A percentile compares a stretch with the other conserved stretches of the same genome.
These are phyloP conservation scores for Orientallactaga bullata DNA, from an alignment of 2,113 vertebrate genomes.

Conservation along the genomic window DNA sequence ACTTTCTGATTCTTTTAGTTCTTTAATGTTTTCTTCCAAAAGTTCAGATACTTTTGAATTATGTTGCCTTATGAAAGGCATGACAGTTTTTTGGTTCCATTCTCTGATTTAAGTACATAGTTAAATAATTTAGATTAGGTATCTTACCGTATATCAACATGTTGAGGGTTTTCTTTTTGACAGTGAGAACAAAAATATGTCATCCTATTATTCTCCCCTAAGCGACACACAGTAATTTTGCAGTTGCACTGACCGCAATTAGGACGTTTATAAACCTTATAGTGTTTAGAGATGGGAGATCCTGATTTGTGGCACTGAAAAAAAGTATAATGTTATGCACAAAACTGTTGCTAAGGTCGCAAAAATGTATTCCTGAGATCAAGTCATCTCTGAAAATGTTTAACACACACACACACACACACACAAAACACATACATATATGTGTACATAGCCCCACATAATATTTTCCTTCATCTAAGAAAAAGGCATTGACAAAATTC, in stretches of 20 bases:
- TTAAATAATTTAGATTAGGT: slow-evolving; percentile 1
- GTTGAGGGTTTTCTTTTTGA: slow-evolving; percentile 90
- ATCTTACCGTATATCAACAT: slow-evolving; percentile 89
- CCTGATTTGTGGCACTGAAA: slow-evolving; percentile 91
- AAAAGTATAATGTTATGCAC: not conserved
- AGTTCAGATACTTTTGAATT: not conserved
- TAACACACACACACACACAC: too few relatives aligned
- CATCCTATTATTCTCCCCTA: slow-evolving; percentile 94
- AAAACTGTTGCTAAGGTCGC: not conserved
- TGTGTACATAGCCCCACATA: not conserved
- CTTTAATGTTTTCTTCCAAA: slow-evolving; percentile 37
- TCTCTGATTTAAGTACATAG: not conserved
- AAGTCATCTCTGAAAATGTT: slow-evolving; percentile 47
- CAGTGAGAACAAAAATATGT: slow-evolving; percentile 95
- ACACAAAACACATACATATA: not conserved
- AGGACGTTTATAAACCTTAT: slow-evolving; percentile 93
- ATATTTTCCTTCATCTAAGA: slow-evolving; percentile 46
- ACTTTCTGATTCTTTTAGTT: not conserved
- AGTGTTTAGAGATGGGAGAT: slow-evolving; percentile 91
- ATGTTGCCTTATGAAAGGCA: not conserved
- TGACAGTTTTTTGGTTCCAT: not conserved
- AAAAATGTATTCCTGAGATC: slow-evolving; percentile 1
- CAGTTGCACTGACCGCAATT: slow-evolving; percentile 89
- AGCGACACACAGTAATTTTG: slow-evolving; percentile 92
- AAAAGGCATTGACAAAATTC: slow-evolving; percentile 51